Base-by-base conservation (phyloP, 2,797 vertebrate genomes). In the Gymnoscopelus braueri region DNA sequence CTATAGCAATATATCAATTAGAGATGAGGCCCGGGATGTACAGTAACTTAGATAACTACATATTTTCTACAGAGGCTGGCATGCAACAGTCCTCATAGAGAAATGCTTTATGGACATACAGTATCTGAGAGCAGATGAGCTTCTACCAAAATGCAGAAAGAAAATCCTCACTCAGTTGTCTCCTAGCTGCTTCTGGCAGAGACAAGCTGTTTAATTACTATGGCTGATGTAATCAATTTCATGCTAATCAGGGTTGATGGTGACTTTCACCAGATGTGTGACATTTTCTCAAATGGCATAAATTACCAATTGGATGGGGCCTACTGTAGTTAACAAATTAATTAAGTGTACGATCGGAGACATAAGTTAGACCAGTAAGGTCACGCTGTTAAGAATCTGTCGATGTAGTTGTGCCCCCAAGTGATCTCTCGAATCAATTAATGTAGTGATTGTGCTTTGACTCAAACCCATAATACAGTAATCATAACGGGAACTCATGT, bases 191-290 rank as follows among this genome's bases (percentile, higher is more conserved):
- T 23, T 66, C 63, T 50, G 49, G 66, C 52, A 2, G 65, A 65
- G 57, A 71, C 60, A 54, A 35, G 39, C 15, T 13, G n/a, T 80
- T 64, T 79, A 79, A 87, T 85, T 69, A 75, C 12, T 71, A 61
- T 5, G 55, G 58, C 63, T 69, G 56, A 53, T 81, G 73, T 63
- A 76, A 85, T 88, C 73, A 67, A 65, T 68, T 19, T 12, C 59
- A 59, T 51, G 72, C 68, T 86, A 80, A 87, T 81, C 71, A 64
- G 79, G 54, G 86, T 85, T 74, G 87, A 86, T 87, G 82, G 66
- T 55, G 76, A 72, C 69, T 84, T 81, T 72, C 67, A 59, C n/a
- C 29, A 65, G 70, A 58, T 65, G 60, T 55, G 49, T 7, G 4
- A 60, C 58, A 32, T 60, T 44, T 44, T 67, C 56, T 77, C 35